phyloP scores from a whole-genome alignment of 2,888 invertebrate species.

The Conchocele bisecta region DNA sequence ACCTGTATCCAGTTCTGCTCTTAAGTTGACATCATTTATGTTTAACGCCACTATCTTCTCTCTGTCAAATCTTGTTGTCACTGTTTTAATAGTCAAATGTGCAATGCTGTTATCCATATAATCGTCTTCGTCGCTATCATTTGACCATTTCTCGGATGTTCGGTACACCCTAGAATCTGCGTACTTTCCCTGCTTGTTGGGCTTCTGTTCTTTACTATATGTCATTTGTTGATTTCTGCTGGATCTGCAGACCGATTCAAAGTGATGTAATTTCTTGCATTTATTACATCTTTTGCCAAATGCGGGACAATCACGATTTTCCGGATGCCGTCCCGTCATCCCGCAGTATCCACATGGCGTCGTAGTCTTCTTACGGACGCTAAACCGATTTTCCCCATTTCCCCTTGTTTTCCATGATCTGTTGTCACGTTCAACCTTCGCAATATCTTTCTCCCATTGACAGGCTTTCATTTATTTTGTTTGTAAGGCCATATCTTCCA shows the following conservation, averaged over 20 bases:
- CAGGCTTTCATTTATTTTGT: slow-evolving; percentile 4
- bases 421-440: too few relatives aligned
- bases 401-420: too few relatives aligned
- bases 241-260: too few relatives aligned
- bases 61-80: neutral
- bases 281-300: too few relatives aligned
- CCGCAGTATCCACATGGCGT: too few relatives aligned
- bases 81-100: neutral
- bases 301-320: neutral
- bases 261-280: too few relatives aligned
- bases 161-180: neutral
- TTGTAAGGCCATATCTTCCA: slow-evolving; percentile 8
- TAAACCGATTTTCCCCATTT: too few relatives aligned
- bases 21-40: neutral
- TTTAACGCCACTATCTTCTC: neutral
- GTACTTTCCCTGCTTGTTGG: neutral
- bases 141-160: neutral
- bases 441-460: too few relatives aligned
- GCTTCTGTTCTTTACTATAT: neutral
- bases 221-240: too few relatives aligned
- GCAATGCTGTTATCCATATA: neutral
- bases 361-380: too few relatives aligned
- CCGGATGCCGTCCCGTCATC: neutral
- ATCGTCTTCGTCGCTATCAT: neutral
- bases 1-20: slow-evolving; percentile 3